These are phyloP conservation scores for Lateolabrax maculatus DNA, from an alignment of 2,797 vertebrate species.

Conservation along the genomic window DNA sequence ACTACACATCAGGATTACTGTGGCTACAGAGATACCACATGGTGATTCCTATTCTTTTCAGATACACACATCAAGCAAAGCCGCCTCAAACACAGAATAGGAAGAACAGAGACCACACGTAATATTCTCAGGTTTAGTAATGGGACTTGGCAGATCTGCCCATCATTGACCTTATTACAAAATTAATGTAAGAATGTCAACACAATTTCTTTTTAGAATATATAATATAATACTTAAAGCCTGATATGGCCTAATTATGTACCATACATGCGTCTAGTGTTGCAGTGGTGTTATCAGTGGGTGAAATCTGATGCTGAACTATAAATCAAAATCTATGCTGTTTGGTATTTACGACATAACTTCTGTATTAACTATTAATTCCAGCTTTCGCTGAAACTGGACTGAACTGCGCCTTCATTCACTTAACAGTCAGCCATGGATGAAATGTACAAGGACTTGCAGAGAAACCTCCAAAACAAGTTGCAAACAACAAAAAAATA, in stretches of 20 bases:
- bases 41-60: background rate
- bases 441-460: background rate
- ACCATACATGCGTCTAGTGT: background rate
- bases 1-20: too few species aligned
- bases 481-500: background rate
- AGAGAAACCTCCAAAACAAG: constrained; percentile 1
- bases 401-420: background rate
- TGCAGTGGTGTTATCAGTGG: background rate
- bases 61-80: background rate
- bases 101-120: too few species aligned
- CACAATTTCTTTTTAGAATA: background rate
- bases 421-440: constrained; percentile 6
- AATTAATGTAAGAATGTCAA: background rate
- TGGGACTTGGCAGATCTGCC: background rate
- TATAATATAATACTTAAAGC: constrained; percentile 2
- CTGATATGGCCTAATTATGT: background rate
- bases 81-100: too few species aligned
- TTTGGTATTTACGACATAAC: background rate
- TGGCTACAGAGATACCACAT: background rate
- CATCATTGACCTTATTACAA: background rate
- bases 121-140: background rate
- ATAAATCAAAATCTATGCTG: background rate
- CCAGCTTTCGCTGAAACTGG: background rate
- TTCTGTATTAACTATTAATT: background rate
- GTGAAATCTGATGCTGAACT: constrained; percentile 6